Evolutionary conservation across 2,797 vertebrate species (phyloP), one percentile per base, ranked within the genome.

Genomic region (Tragelaphus eurycerus): DNA sequence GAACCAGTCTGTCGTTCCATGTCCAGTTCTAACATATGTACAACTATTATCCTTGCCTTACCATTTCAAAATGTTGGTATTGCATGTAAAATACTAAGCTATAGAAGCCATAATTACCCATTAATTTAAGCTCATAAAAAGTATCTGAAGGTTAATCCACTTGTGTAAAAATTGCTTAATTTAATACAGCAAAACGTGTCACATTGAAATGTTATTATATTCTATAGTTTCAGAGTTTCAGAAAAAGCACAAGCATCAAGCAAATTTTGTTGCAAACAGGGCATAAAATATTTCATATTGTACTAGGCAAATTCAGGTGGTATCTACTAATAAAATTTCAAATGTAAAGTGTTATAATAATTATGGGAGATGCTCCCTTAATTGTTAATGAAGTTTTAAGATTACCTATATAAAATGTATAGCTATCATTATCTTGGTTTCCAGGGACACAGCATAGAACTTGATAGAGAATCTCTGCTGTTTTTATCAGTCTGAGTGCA

Each of bases 81-180:
- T 95, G 48, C 3, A 81, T 86, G 86, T 34, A 95, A 86, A 64
- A 82, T 52, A 64, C 14, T 54, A 89, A 96, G 34, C 78, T 90
- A 34, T 1, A 78, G 16, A 93, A 89, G 9, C 6, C 7, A 27
- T 50, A 91, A 88, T 7, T 90, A 87, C 46, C 10, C 84, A 29
- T 90, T 57, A 67, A 82, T 82, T 95, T 95, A 15, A 92, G 14
- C 3, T 87, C 1, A 54, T 55, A 87, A 62, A 52, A 21, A 15
- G 0, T 84, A 86, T 95, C 19, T 89, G 52, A 93, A 97, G 62
- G 52, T 89, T 95, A 96, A 86, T 3, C 8, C 54, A 84, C 29
- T 93, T 93, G 76, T 88, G 64, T 87, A 60, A 95, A 95, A 95
- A 81, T 57, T 89, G 34, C 8, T 8, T n/a, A 84, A 50, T 88